Base-by-base conservation (phyloP, 2,888 invertebrate genomes). In the Sphecodes monilicornis region DNA sequence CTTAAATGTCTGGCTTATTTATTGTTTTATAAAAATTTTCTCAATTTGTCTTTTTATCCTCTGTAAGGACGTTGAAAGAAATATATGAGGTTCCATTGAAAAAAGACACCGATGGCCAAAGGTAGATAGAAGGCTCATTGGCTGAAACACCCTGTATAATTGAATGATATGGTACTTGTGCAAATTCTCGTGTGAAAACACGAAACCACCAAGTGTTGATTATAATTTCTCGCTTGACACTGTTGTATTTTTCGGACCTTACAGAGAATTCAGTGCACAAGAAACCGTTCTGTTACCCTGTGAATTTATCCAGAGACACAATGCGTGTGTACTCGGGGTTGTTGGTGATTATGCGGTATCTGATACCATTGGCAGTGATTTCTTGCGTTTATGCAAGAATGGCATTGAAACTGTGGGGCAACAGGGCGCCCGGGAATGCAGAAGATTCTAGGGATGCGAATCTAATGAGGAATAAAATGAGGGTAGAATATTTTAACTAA, bases 341-440 rank as follows among this genome's bases (percentile, higher is more conserved):
- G 22, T 93, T 96, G 82, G 96, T 96, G 82, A 95, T 96, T 92
- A 95, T 96, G 13, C 95, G 97, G 95, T 98, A 98, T 93, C 95
- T 98, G 89, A 96, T 97, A 69, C 98, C 98, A 0, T 95, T 98
- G 88, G 96, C 96, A 89, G 97, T 98, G 88, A 98, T 98, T 91
- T 97, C 97, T 76, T 97, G 96, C 92, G 98, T 98, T 22, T 98
- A 98, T 94, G 96, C 96, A 69, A 96, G 97, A 92, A 98, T 98
- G 96, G 97, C 97, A 0, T 96, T 97, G 91, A 96, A 97, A 89
- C 95, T 98, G 46, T 98, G 98, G 97, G 97, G 97, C 4, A 97
- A 97, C 5, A 96, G 96, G 71, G 97, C 97, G 1, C 98, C 98
- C 0, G 98, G 98, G 8, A 97, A 97, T 92, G 97, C 97, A 0